phyloP scores from a whole-genome alignment of 2,113 vertebrate species.

The Artemisiospiza belli region DNA sequence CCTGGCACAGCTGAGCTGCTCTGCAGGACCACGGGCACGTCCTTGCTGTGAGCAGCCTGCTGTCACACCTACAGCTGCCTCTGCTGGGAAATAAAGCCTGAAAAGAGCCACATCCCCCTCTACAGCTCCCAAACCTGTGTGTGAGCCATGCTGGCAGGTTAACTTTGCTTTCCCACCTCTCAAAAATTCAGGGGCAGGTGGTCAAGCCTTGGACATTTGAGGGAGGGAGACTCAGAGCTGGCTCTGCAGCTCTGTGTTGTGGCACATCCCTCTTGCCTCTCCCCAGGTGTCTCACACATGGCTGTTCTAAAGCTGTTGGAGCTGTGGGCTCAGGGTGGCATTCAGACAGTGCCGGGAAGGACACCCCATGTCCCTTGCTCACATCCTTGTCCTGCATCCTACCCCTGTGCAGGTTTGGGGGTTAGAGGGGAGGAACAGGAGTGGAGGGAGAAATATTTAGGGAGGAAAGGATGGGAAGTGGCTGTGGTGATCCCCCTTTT shows the following conservation, averaged over 20 bases:
- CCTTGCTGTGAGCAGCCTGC: background rate
- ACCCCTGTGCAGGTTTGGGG: rapidly evolving
- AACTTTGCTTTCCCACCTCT: background rate
- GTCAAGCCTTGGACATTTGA: background rate
- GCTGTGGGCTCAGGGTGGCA: background rate
- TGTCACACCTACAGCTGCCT: background rate
- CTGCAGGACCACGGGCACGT: rapidly evolving
- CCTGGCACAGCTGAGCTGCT: background rate
- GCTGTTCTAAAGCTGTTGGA: background rate
- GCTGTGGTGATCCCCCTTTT: background rate
- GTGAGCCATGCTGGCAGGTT: background rate
- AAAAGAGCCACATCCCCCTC: background rate
- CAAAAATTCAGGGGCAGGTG: background rate
- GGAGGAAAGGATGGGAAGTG: background rate
- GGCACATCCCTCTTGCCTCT: background rate
- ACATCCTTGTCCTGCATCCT: background rate
- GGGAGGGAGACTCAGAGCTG: background rate
- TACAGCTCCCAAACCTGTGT: rapidly evolving
- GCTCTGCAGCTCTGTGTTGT: background rate
- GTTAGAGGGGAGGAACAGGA: background rate
- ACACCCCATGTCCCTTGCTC: background rate
- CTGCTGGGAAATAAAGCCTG: background rate
- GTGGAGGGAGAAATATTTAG: background rate
- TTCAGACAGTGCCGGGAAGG: background rate
- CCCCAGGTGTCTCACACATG: rapidly evolving